These are phyloP conservation scores for Drosophila bocki DNA, from an alignment of 1,140 invertebrate species.

Conservation along the genomic window DNA sequence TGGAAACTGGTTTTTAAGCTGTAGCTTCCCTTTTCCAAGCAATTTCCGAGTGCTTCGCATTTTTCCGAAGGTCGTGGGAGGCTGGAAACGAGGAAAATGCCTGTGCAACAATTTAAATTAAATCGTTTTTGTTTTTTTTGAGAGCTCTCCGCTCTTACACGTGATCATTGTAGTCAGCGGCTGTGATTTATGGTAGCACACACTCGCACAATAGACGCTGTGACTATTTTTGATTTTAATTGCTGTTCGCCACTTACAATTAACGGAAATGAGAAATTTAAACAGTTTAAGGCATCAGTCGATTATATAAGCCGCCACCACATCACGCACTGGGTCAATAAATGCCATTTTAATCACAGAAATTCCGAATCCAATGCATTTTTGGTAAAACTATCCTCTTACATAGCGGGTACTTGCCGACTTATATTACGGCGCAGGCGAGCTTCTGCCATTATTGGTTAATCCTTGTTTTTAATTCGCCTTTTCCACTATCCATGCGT, in stretches of 20 bases:
- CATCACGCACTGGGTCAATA: constrained; percentile 35
- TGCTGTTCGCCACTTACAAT: constrained; percentile 51
- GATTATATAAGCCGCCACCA: constrained; percentile 59
- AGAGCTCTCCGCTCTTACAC: constrained; percentile 36
- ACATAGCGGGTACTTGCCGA: constrained; percentile 74
- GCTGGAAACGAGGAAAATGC: constrained; percentile 21
- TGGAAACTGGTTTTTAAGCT: constrained; percentile 25
- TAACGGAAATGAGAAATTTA: constrained; percentile 74
- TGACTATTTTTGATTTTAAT: constrained; percentile 45
- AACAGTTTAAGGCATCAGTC: constrained; percentile 55
- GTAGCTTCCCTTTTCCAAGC: constrained; percentile 50
- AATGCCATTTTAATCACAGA: constrained; percentile 17
- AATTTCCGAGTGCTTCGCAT: constrained; percentile 58
- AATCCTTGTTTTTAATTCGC: constrained; percentile 1
- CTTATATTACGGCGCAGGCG: constrained; percentile 77
- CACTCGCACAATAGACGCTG: constrained; percentile 11
- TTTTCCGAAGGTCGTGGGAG: constrained; percentile 62
- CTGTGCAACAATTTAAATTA: constrained; percentile 38
- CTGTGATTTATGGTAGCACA: constrained; percentile 62
- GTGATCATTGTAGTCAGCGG: constrained; percentile 50
- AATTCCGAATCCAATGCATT: background rate
- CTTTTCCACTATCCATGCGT: constrained; percentile 53
- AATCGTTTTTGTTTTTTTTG: constrained; percentile 44
- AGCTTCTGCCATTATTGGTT: constrained; percentile 70
- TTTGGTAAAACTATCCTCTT: constrained; percentile 40